phyloP scores from a whole-genome alignment of 1,140 invertebrate genomes.

The Lasaia peninsularis region DNA sequence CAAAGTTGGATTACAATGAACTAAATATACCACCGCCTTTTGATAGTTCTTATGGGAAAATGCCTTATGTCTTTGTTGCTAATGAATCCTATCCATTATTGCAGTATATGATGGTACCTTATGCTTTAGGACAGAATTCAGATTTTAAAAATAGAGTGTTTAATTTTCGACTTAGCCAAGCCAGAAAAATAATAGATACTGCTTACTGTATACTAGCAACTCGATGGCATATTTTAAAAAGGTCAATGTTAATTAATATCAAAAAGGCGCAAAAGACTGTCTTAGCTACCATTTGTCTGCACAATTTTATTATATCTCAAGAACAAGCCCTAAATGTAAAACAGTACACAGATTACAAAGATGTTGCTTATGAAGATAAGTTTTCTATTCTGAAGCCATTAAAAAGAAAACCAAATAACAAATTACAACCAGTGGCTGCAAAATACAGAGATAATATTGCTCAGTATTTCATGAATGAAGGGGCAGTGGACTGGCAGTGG shows the following conservation, averaged over 20 bases:
- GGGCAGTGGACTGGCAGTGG: neutral
- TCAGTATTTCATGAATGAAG: neutral
- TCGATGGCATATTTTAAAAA: constrained; percentile 6
- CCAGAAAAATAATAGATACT: neutral
- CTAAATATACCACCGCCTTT: neutral
- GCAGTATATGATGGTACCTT: neutral
- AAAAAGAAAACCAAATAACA: neutral
- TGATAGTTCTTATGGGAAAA: neutral
- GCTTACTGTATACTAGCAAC: neutral
- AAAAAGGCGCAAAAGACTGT: neutral
- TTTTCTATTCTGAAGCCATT: neutral
- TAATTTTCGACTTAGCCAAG: constrained; percentile 4
- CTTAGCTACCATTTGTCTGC: neutral
- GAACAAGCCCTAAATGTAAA: neutral
- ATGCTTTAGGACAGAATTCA: neutral
- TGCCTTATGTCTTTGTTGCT: neutral
- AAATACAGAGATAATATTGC: neutral
- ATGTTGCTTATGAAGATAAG: neutral
- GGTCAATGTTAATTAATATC: neutral
- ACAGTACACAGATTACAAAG: neutral
- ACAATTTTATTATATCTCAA: neutral
- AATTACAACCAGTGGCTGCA: neutral
- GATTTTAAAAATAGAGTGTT: neutral
- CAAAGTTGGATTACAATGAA: neutral
- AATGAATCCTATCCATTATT: neutral